phyloP scores from a whole-genome alignment of 2,888 invertebrate genomes.

The Drosophila anomalata region DNA sequence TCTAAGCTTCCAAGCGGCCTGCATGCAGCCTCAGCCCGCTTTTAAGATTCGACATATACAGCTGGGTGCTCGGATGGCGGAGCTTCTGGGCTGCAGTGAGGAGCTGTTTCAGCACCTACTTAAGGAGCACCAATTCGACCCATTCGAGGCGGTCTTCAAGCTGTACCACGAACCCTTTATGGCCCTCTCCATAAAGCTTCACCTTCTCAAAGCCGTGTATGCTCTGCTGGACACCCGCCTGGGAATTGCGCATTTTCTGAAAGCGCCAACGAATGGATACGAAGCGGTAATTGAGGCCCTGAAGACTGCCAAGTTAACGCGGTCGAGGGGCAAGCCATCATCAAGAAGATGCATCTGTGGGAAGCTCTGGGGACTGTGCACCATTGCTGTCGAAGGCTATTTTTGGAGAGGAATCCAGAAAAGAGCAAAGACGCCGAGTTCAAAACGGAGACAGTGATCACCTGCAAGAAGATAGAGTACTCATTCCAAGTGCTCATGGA shows the following conservation, averaged over 20 bases:
- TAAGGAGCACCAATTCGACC: slow-evolving; percentile 70
- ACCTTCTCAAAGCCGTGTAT: slow-evolving; percentile 93
- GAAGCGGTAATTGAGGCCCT: slow-evolving; percentile 87
- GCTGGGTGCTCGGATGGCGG: slow-evolving; percentile 93
- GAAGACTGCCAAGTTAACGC: slow-evolving; percentile 88
- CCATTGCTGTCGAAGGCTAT: slow-evolving; percentile 84
- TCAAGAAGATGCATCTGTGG: slow-evolving; percentile 93
- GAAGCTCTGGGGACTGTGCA: slow-evolving; percentile 90
- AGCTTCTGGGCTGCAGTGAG: slow-evolving; percentile 86
- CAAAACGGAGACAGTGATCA: slow-evolving; percentile 65
- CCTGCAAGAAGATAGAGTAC: slow-evolving; percentile 67
- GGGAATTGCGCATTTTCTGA: slow-evolving; percentile 87
- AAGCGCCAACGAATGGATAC: slow-evolving; percentile 87
- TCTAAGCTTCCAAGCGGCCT: too few species aligned
- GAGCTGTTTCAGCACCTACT: slow-evolving; percentile 81
- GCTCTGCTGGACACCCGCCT: slow-evolving; percentile 88
- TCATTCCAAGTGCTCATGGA: slow-evolving; percentile 77
- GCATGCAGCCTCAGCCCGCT: slow-evolving; percentile 90
- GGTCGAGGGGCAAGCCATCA: slow-evolving; percentile 91
- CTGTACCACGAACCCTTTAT: slow-evolving; percentile 94
- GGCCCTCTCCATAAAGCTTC: slow-evolving; percentile 94
- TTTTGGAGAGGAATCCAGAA: slow-evolving; percentile 82
- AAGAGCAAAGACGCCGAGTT: slow-evolving; percentile 2
- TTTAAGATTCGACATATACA: slow-evolving; percentile 97
- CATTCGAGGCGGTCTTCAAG: slow-evolving; percentile 78